Evolutionary conservation across 2,797 vertebrate genomes (phyloP).

Genomic region (Vultur gryphus): DNA sequence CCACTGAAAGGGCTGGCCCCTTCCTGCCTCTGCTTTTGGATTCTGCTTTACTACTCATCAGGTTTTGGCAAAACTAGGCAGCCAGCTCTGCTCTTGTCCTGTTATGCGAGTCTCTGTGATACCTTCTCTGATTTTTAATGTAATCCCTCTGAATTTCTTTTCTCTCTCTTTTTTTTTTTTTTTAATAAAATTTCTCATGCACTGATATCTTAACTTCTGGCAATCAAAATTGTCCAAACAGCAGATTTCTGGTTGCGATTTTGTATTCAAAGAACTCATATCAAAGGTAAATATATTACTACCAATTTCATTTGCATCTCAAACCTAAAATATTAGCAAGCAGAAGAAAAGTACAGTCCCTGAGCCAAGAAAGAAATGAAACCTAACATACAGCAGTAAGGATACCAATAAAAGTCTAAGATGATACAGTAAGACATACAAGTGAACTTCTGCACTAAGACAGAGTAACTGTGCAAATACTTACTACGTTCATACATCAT

Average conservation of each 20-base stretch:
- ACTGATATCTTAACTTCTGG: not conserved
- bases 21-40: not conserved
- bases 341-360: not conserved
- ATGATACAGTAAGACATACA: not conserved
- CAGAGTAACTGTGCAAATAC: not conserved
- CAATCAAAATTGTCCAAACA: not conserved
- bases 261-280: not conserved
- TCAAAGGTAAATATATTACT: not conserved
- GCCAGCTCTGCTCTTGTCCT: not conserved
- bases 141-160: not conserved
- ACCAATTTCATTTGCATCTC: not conserved
- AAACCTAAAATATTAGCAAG: not conserved
- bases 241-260: not conserved
- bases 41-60: not conserved
- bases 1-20: not conserved
- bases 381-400: too few relatives aligned
- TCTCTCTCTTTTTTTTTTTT: not conserved
- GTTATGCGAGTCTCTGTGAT: fast-evolving
- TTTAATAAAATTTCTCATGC: not conserved
- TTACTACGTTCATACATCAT: not conserved
- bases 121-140: not conserved
- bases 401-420: not conserved
- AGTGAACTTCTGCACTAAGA: not conserved
- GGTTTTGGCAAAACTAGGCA: not conserved
- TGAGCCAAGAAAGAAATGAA: not conserved